Base-by-base conservation (phyloP, 2,113 vertebrate genomes). In the Brachyhypopomus occidentalis region DNA sequence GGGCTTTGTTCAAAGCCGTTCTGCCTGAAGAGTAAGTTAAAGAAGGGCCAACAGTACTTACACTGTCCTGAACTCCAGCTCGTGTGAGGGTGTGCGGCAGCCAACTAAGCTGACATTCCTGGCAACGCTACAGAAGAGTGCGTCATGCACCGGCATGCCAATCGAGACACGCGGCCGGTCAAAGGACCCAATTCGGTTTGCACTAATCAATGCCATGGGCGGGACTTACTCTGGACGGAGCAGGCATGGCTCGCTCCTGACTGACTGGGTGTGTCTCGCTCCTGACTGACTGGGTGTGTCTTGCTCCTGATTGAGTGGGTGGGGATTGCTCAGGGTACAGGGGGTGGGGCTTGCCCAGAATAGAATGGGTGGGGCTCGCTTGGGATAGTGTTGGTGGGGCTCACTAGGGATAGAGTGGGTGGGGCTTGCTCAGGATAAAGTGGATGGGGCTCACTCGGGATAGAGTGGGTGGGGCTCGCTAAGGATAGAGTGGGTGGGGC, bases 401-500 rank as follows among this genome's bases (percentile, higher is more conserved):
- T n/a, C n/a, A n/a, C n/a, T n/a, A n/a, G n/a, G n/a, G n/a, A n/a
- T n/a, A n/a, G n/a, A n/a, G n/a, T n/a, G 69, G 79, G 71, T 62
- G 84, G 60, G 58, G 16, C 63, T 27, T n/a, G 38, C 56, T 25
- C 27, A 70, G 62, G 38, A 59, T 86, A 85, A 84, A 86, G 84
- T 88, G 83, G 84, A 85, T 81, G 86, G 86, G 88, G 90, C 88
- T n/a, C n/a, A n/a, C n/a, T n/a, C n/a, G n/a, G n/a, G n/a, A n/a
- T n/a, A n/a, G n/a, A n/a, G n/a, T n/a, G n/a, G n/a, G n/a, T n/a
- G n/a, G n/a, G n/a, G n/a, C n/a, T n/a, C n/a, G n/a, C n/a, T n/a
- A n/a, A n/a, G n/a, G n/a, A n/a, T n/a, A n/a, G n/a, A 58, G 19
- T 64, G 69, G 79, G 71, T 62, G 84, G 60, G 58, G 16, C 63